Conservation (phyloP, 1,140 invertebrate genomes). For the Drosophila varians region DNA sequence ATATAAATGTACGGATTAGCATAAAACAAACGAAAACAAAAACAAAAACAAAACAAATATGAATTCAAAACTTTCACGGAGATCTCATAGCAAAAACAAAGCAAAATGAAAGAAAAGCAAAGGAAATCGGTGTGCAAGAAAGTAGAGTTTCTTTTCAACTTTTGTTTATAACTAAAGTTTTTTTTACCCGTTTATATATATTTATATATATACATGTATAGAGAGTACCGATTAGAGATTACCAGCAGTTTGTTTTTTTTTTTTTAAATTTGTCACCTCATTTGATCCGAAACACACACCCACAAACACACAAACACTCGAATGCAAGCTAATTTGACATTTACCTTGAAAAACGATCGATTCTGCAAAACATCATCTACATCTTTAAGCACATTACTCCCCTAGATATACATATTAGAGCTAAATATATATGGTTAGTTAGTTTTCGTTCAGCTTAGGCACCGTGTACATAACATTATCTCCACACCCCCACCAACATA, state of each 20-base stretch:
- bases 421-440: conserved; percentile 8
- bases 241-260: background rate
- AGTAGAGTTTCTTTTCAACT: conserved; percentile 58
- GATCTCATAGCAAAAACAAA: conserved; percentile 80
- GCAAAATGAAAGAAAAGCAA: conserved; percentile 58
- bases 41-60: conserved; percentile 49
- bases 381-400: conserved; percentile 27
- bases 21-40: conserved; percentile 47
- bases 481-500: conserved; percentile 34
- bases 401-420: conserved; percentile 4
- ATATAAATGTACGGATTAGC: conserved; percentile 47
- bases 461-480: conserved; percentile 44
- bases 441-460: conserved; percentile 32
- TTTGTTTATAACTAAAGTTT: conserved; percentile 69
- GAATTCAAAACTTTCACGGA: conserved; percentile 82
- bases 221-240: conserved; percentile 24
- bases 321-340: conserved; percentile 19
- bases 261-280: background rate
- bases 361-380: conserved; percentile 4
- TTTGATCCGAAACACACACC: conserved; percentile 20
- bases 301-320: conserved; percentile 13
- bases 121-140: conserved; percentile 25
- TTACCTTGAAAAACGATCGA: background rate
- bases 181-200: conserved; percentile 45
- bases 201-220: conserved; percentile 31